Evolutionary conservation across 2,113 vertebrate species (phyloP).

Genomic region (Syngnathoides biaculeatus): DNA sequence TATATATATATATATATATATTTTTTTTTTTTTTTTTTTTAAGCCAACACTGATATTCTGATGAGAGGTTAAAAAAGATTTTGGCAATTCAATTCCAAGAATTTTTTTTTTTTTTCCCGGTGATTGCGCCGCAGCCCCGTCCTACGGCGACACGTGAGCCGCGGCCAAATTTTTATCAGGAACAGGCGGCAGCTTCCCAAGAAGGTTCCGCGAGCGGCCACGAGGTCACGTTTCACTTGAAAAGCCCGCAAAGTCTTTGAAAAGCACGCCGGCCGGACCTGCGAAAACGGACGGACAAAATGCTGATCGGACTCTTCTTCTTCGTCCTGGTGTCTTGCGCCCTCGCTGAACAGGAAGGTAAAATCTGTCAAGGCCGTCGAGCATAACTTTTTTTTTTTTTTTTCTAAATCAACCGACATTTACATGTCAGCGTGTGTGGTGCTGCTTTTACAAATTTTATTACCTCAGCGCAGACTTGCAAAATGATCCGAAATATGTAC

Average conservation of each 20-base stretch:
- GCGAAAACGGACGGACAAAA: conserved; percentile 22
- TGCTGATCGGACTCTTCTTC: conserved; percentile 44
- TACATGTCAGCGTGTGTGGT: no score
- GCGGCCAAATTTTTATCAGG: conserved; percentile 46
- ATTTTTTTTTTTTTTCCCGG: not conserved
- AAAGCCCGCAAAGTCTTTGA: conserved; percentile 6
- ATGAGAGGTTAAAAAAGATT: not conserved
- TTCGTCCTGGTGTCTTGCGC: conserved; percentile 46
- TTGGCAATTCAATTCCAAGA: not conserved
- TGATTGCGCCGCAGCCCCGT: conserved; percentile 2
- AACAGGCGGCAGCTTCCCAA: conserved; percentile 74
- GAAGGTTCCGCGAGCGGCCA: conserved; percentile 25
- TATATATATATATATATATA: no score
- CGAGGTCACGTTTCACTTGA: conserved; percentile 11
- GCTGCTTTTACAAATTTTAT: no score
- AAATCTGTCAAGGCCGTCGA: no score
- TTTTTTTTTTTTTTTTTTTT: no score
- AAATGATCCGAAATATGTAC: not conserved
- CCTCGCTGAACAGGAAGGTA: conserved; percentile 57
- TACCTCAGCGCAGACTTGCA: no score
- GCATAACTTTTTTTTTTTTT: not conserved
- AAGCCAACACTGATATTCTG: not conserved
- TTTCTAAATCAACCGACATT: no score
- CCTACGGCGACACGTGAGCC: conserved; percentile 69
- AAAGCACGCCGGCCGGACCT: not conserved